Evolutionary conservation across 2,113 vertebrate species (phyloP), one percentile per base, ranked within the genome.

Genomic region (Mustelus asterias): DNA sequence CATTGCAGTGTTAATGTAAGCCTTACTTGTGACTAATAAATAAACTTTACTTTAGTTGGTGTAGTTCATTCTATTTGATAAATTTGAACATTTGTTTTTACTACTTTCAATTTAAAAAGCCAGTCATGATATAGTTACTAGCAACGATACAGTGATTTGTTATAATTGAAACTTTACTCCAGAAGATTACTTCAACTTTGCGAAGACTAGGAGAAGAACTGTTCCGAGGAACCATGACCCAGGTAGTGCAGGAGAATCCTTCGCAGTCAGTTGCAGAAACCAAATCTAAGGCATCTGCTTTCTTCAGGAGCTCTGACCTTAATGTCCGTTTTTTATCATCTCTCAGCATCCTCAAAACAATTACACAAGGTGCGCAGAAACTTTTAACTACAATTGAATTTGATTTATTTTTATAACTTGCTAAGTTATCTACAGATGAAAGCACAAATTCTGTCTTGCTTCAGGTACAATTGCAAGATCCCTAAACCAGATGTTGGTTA

Each of bases 281-380:
- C 95, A 97, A 96, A 96, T 96, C 97, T 94, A 97, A 97, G 95
- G 96, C 96, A 2, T 97, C 96, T 90, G 96, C 97, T 63, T 98
- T 99, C 96, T 98, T 98, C 96, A 98, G 96, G 96, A 99, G 98
- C 96, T 97, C 97, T 95, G 98, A 76, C 96, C 97, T 98, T 95
- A 97, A 98, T 95, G 96, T 98, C 95, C 97, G 98, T 95, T 97
- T 99, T 96, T 96, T 99, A 95, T 98, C 98, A 96, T 97, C 97
- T 92, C 97, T 99, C 96, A 98, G 99, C 97, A 96, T 98, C 96
- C 97, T 99, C 63, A 98, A 97, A 97, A 99, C 98, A 95, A 96
- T 98, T 96, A 98, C 98, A 96, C 98, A 98, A 98, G 98, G 99
- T 99, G 97, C 96, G 97, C 92, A 76, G 0, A 96, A n/a, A 97